These are phyloP conservation scores for Echiichthys vipera DNA, from an alignment of 2,797 vertebrate species.

Conservation along the genomic window DNA sequence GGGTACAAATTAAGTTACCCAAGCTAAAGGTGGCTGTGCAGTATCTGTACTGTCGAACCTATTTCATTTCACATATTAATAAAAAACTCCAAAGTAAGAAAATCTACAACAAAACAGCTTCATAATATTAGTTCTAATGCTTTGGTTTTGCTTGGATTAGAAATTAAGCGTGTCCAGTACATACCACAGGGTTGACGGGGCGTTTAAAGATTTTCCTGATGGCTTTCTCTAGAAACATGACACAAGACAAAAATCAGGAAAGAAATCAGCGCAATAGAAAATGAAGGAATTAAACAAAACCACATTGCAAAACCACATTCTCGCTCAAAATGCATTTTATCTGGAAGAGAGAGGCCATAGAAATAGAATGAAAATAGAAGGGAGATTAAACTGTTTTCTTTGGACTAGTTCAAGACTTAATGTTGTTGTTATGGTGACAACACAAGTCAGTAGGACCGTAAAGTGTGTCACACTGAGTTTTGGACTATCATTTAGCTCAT, in stretches of 20 bases:
- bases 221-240: slow-evolving; percentile 66
- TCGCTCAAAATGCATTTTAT: slow-evolving; percentile 19
- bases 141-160: background rate
- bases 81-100: background rate
- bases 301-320: slow-evolving; percentile 29
- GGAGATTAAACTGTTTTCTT: too few relatives aligned
- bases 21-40: too few relatives aligned
- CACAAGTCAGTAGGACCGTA: too few relatives aligned
- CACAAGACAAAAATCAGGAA: slow-evolving; percentile 41
- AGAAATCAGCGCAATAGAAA: slow-evolving; percentile 15
- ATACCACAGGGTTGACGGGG: slow-evolving; percentile 70
- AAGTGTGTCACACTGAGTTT: too few relatives aligned
- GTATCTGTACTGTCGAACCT: background rate
- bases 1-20: too few relatives aligned
- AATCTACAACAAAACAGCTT: background rate
- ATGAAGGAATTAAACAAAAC: slow-evolving; percentile 26
- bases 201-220: slow-evolving; percentile 67
- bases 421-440: too few relatives aligned
- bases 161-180: slow-evolving; percentile 42
- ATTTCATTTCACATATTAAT: background rate
- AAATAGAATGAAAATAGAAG: too few relatives aligned
- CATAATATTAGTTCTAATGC: background rate
- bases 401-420: too few relatives aligned
- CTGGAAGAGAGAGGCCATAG: too few relatives aligned
- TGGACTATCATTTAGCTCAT: too few relatives aligned